Percentiles rank a stretch among this genome's conserved stretches.
Evolutionary conservation across 64 coral and sea anemone genomes (phyloP).

Genomic region (Porites lutea): DNA sequence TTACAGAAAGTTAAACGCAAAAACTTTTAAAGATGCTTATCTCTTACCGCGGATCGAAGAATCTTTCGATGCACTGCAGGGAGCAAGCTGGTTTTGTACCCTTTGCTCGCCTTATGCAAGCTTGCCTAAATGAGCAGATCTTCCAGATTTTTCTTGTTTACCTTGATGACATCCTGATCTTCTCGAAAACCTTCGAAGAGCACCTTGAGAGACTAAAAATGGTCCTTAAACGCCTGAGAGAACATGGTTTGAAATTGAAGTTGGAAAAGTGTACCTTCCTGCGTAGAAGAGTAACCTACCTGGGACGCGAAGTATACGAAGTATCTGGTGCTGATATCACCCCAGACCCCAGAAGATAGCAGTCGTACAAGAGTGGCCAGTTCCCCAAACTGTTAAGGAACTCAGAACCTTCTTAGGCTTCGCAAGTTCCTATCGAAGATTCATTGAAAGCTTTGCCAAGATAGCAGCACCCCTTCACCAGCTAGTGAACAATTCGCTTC

Average conservation of each 20-base stretch:
- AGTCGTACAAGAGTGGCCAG: conserved; percentile 29
- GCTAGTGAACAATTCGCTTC: conserved; percentile 36
- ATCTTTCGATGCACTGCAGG: conserved; percentile 27
- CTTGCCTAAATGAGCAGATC: conserved; percentile 25
- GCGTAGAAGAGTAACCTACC: conserved; percentile 32
- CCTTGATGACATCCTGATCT: conserved; percentile 52
- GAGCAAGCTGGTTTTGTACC: conserved; percentile 41
- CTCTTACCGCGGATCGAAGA: conserved; percentile 49
- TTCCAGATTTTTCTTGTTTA: conserved; percentile 53
- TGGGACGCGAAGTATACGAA: conserved; percentile 55
- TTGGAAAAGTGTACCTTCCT: conserved; percentile 49
- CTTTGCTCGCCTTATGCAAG: conserved; percentile 49
- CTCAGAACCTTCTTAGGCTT: conserved; percentile 55
- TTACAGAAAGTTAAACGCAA: conserved; percentile 30
- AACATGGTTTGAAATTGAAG: conserved; percentile 58
- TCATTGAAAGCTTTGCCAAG: conserved; percentile 22
- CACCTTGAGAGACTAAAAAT: conserved; percentile 42
- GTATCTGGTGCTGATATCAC: conserved; percentile 28
- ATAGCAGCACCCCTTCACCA: conserved; percentile 60
- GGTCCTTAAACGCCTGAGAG: neutral
- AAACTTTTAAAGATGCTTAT: conserved; percentile 49
- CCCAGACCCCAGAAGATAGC: conserved; percentile 57
- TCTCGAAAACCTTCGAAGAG: conserved; percentile 41
- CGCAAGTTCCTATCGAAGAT: conserved; percentile 29
- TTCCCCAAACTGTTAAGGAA: conserved; percentile 20